Evolutionary conservation across 2,888 invertebrate species (phyloP), one percentile per base, ranked within the genome.

Genomic region (Stenchaetothrips biformis): DNA sequence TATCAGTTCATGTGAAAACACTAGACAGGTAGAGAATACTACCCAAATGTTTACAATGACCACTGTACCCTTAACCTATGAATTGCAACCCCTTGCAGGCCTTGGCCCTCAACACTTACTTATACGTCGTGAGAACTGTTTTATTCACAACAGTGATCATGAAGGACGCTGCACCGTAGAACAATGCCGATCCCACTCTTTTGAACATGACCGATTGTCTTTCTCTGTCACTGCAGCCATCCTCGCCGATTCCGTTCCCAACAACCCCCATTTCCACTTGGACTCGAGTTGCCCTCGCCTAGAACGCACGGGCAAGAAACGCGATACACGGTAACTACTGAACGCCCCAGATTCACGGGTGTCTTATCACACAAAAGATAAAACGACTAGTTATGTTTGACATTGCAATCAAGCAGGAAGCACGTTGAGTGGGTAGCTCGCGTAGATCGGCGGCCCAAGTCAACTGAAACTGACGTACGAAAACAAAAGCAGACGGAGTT

Each of bases 101-200:
- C 25, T 74, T 25, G 59, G 59, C 9, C 37, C 2, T 37, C 67
- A 74, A 16, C 7, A 74, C 67, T 74, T 21, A 98, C 82, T 92
- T 92, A 86, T 94, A 97, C 48, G 94, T 93, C 11, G 98, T 99
- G 81, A 99, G 89, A 48, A 98, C 95, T 27, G 95, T 95, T 88
- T 99, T 99, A 88, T 99, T 99, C 80, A 98, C 92, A 77, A 98
- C 95, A 53, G 98, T 97, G 85, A 99, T 97, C 90, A 97, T 91
- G 86, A 98, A 95, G 9, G 98, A 98, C 0, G 96, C 92, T 7
- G 94, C 84, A 25, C 96, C 98, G 87, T 97, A 99, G 87, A 98
- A 96, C 7, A 94, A 85, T 0, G 98, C 98, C 82, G 97, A 94
- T 80, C 91, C 85, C 78, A 93, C 87, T 80, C 82, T 82, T 78